These are phyloP conservation scores for Synergus itoensis DNA, from an alignment of 2,888 invertebrate species.

Conservation along the genomic window DNA sequence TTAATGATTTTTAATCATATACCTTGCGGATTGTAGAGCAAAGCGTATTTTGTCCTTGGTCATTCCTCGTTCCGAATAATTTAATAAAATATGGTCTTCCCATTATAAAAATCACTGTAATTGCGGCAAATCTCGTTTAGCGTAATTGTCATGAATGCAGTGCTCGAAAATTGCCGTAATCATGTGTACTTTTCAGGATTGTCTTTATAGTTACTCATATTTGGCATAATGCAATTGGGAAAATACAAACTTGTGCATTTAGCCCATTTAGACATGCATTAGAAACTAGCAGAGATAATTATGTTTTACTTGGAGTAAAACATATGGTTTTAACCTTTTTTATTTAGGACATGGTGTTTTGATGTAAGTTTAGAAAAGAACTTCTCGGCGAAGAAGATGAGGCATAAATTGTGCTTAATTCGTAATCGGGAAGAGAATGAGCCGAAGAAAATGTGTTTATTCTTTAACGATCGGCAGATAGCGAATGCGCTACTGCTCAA, in stretches of 20 bases:
- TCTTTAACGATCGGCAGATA: not conserved
- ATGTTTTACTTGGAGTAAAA: not conserved
- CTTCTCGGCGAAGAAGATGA: not conserved
- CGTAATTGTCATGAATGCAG: not conserved
- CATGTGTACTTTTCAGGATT: not conserved
- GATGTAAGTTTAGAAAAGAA: too few relatives aligned
- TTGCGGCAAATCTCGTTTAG: not conserved
- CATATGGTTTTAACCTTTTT: too few relatives aligned
- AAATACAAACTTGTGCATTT: not conserved
- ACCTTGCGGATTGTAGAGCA: not conserved
- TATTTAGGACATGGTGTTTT: too few relatives aligned
- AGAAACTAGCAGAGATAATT: not conserved
- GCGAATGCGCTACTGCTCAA: conserved; percentile 11
- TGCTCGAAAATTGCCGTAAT: not conserved
- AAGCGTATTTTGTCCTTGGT: not conserved
- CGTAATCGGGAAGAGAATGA: not conserved
- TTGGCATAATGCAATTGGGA: not conserved
- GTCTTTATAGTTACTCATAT: not conserved
- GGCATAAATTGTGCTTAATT: conserved; percentile 17
- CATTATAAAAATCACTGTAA: not conserved
- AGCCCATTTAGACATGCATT: not conserved
- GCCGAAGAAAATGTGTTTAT: not conserved
- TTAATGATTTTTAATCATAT: not conserved
- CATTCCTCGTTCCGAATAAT: not conserved
- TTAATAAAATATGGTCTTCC: not conserved